These are phyloP conservation scores for Tricholauxania praeusta DNA, from an alignment of 2,888 invertebrate species.

Conservation along the genomic window DNA sequence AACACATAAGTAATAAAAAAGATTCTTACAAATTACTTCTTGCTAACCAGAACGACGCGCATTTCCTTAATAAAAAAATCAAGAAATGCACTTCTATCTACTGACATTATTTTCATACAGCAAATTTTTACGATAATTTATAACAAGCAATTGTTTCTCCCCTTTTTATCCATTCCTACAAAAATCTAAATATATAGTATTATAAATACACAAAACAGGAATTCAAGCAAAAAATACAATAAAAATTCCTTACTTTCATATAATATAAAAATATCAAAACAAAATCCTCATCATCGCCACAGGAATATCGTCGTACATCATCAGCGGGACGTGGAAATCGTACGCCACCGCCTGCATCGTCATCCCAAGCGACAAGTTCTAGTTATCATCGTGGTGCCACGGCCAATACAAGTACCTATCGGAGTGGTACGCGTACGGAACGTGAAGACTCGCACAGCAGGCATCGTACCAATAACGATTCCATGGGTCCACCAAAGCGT, in stretches of 20 bases:
- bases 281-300: conserved; percentile 64
- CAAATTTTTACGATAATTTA: conserved; percentile 27
- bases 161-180: conserved; percentile 41
- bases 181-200: conserved; percentile 22
- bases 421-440: conserved; percentile 49
- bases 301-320: conserved; percentile 66
- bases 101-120: conserved; percentile 26
- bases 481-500: conserved; percentile 67
- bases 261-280: conserved; percentile 50
- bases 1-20: neutral
- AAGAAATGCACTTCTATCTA: conserved; percentile 19
- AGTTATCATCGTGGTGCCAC: conserved; percentile 53
- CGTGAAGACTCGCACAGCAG: conserved; percentile 55
- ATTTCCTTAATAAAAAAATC: conserved; percentile 14
- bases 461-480: conserved; percentile 57
- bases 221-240: conserved; percentile 49
- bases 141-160: conserved; percentile 36
- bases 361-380: conserved; percentile 57
- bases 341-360: conserved; percentile 62
- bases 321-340: conserved; percentile 63
- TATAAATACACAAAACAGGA: conserved; percentile 38
- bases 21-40: conserved; percentile 17
- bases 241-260: conserved; percentile 46
- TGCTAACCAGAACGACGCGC: conserved; percentile 12
- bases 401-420: conserved; percentile 51